Base-by-base conservation (phyloP, 2,113 vertebrate genomes). In the Actenoides hombroni region DNA sequence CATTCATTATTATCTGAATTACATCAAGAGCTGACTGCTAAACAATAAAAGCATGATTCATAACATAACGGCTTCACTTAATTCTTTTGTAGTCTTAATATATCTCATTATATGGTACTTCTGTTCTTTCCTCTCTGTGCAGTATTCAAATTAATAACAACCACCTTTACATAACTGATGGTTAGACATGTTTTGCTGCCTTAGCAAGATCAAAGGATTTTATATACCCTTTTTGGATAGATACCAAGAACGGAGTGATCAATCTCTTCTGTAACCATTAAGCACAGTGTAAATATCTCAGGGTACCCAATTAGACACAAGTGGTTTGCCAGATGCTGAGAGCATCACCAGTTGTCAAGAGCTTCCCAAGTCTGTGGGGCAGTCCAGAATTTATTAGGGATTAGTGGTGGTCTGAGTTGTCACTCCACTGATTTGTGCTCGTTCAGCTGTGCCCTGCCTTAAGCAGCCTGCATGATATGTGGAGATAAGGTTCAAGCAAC, bases 141-240 rank as follows among this genome's bases (percentile, higher is more conserved):
- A 95, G 65, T 90, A 96, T 97, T 97, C 95, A 97, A 24, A 97
- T 96, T 92, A 96, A 96, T 96, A 95, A 93, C 94, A 95, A 93
- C 76, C 80, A 80, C 92, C 94, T 97, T 97, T 96, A 86, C 93
- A 78, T 96, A 94, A 92, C 95, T 94, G 92, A 92, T 97, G 88
- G 94, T 80, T 90, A 57, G 69, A 92, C 64, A 69, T 91, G 95
- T 96, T 95, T 87, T 94, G 83, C 96, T 96, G 92, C 84, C 57
- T 85, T 92, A 90, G 79, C 78, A 86, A 95, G 96, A 97, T 96
- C 86, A 96, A 91, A 92, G 80, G 67, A 92, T 93, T 97, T 95
- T 94, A 92, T 89, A 75, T 73, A 69, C 86, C 81, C 75, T 86
- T 95, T 96, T 88, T 96, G 86, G 85, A 88, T 90, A 92, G 94